Evolutionary conservation across 2,888 invertebrate genomes (phyloP).

Genomic region (Phyllotreta striolata): DNA sequence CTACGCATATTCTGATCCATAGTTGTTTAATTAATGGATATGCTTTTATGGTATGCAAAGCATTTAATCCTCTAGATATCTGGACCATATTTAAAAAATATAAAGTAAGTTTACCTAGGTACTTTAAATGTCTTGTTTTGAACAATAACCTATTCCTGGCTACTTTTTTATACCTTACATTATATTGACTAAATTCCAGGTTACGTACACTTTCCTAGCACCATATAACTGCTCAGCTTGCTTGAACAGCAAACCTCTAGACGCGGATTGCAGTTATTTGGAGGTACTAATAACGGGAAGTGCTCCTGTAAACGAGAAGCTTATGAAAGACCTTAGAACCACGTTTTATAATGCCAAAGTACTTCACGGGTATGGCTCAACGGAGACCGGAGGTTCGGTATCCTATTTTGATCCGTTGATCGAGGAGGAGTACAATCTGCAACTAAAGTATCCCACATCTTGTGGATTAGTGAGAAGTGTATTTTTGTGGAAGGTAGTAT

Average conservation of each 20-base stretch:
- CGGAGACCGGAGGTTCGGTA: conserved; percentile 25
- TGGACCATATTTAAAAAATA: conserved; percentile 34
- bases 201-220: conserved; percentile 34
- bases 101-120: conserved; percentile 24
- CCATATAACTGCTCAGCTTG: conserved; percentile 44
- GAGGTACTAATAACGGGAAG: conserved; percentile 20
- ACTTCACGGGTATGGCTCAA: conserved; percentile 29
- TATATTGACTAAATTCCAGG: too few relatives aligned
- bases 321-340: conserved; percentile 24
- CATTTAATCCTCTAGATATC: conserved; percentile 23
- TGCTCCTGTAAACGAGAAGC: conserved; percentile 12
- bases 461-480: conserved; percentile 28
- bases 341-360: conserved; percentile 23
- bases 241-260: conserved; percentile 30
- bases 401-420: conserved; percentile 15
- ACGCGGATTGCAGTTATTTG: conserved; percentile 17
- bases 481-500: conserved; percentile 50
- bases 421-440: conserved; percentile 23
- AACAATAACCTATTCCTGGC: too few relatives aligned
- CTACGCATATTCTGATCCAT: conserved; percentile 6
- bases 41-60: conserved; percentile 17
- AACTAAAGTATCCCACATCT: conserved; percentile 26
- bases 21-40: conserved; percentile 10
- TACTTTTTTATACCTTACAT: conserved; percentile 46
- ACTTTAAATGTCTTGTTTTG: neutral